Evolutionary conservation across 2,888 invertebrate species (phyloP).

Genomic region (Perizoma affinitatum): DNA sequence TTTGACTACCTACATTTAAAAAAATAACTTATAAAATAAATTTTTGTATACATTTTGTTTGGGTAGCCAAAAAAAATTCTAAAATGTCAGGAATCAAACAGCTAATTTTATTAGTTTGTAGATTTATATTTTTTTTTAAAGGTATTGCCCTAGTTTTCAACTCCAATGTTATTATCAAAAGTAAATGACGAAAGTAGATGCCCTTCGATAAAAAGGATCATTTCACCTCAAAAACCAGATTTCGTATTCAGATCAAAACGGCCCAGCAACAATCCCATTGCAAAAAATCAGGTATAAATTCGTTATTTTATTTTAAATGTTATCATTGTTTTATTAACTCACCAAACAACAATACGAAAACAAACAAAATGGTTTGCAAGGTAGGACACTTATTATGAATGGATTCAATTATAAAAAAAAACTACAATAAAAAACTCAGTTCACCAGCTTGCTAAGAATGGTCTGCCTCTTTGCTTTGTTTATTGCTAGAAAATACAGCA

Average conservation of each 20-base stretch:
- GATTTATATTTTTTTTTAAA: too few relatives aligned
- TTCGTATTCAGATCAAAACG: constrained; percentile 28
- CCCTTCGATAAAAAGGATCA: constrained; percentile 43
- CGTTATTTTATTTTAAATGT: constrained; percentile 29
- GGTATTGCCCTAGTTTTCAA: constrained; percentile 22
- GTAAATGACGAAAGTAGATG: constrained; percentile 44
- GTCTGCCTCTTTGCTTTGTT: too few relatives aligned
- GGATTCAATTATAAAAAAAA: neutral
- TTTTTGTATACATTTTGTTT: too few relatives aligned
- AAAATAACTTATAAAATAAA: too few relatives aligned
- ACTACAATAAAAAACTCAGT: too few relatives aligned
- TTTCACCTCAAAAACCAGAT: constrained; percentile 38
- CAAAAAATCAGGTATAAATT: constrained; percentile 47
- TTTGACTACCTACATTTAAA: too few relatives aligned
- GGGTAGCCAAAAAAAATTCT: too few relatives aligned
- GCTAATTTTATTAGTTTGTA: too few relatives aligned
- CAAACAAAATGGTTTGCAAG: constrained; percentile 13
- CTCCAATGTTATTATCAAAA: constrained; percentile 34
- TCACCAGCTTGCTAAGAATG: too few relatives aligned
- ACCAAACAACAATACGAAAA: neutral
- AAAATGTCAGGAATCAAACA: too few relatives aligned
- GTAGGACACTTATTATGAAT: neutral
- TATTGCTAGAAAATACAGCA: too few relatives aligned
- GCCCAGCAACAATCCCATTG: constrained; percentile 28
- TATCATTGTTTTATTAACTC: constrained; percentile 35